Base-by-base conservation (phyloP, 2,888 invertebrate species). In the Ichneumon xanthorius region DNA sequence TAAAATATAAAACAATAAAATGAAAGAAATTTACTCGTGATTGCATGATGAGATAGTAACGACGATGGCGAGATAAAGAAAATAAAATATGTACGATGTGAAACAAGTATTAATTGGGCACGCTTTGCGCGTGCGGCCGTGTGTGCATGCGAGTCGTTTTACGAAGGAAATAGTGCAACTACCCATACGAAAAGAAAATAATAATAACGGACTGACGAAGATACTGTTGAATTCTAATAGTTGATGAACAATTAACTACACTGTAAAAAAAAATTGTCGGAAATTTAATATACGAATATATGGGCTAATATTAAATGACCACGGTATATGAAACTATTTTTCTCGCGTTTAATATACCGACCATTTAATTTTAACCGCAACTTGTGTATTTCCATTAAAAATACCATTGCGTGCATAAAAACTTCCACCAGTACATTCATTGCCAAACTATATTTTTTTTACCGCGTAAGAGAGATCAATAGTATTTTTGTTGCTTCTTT, bases 61-160 rank as follows among this genome's bases (percentile, higher is more conserved):
- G 84, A 68, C 75, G 78, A 86, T 85, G 82, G 72, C 63, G 65
- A 86, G 84, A 77, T 75, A 14, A 53, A 58, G 22, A 75, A 73
- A 19, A 75, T 30, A 79, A 19, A 61, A 80, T 61, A 80, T 14
- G 80, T 67, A 70, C 72, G 53, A 84, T 63, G 48, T 63, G 63
- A 48, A 58, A 22, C n/a, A 48, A 75, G 75, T 61, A 75, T 75
- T 75, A 63, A 63, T 63, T 48, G 11, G 63, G 63, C 75, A 58
- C 30, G 48, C 61, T 30, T 63, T 75, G 33, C 33, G 48, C 48
- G 61, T 61, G 63, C 63, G 63, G 11, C 16, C 14, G 33, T 33
- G 63, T 33, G 63, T 16, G 63, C 63, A 16, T 63, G 63, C 6
- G 63, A 63, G 33, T 63, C 63, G 30, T n/a, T 33, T 33, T 33